These are phyloP conservation scores for Hycleus cichorii DNA, from an alignment of 1,140 invertebrate species.

Conservation along the genomic window DNA sequence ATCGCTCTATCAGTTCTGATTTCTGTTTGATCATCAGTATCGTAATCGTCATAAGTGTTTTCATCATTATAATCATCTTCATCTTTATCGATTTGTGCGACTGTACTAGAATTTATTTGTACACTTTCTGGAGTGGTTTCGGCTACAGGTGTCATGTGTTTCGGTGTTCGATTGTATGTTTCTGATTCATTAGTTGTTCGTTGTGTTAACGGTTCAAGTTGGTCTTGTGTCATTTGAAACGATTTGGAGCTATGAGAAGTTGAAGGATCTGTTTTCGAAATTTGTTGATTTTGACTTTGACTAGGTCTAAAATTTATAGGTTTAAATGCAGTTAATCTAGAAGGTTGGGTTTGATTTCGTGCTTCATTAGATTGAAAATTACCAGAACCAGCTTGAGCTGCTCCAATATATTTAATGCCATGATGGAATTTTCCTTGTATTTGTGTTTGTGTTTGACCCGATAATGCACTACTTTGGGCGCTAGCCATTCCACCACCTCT, in stretches of 20 bases:
- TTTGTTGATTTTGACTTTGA: background rate
- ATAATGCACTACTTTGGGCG: slow-evolving; percentile 63
- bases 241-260: background rate
- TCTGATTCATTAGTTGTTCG: background rate
- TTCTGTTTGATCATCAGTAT: slow-evolving; percentile 38
- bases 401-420: slow-evolving; percentile 71
- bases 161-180: background rate
- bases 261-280: background rate
- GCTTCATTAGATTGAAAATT: slow-evolving; percentile 29
- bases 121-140: background rate
- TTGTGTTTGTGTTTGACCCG: slow-evolving; percentile 72
- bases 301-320: slow-evolving; percentile 20
- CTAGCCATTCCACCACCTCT: slow-evolving; percentile 67
- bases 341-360: slow-evolving; percentile 30
- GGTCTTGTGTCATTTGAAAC: background rate
- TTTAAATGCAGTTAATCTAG: slow-evolving; percentile 14
- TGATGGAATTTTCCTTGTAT: slow-evolving; percentile 68
- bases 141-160: background rate
- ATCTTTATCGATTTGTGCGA: slow-evolving; percentile 1
- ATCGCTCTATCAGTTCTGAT: slow-evolving; percentile 16
- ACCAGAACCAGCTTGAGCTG: slow-evolving; percentile 71
- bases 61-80: slow-evolving; percentile 28
- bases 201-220: too few species aligned
- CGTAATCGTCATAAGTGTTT: slow-evolving; percentile 43
- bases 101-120: background rate